Evolutionary conservation across 2,797 vertebrate genomes (phyloP).

Genomic region (Urophycis tenuis): DNA sequence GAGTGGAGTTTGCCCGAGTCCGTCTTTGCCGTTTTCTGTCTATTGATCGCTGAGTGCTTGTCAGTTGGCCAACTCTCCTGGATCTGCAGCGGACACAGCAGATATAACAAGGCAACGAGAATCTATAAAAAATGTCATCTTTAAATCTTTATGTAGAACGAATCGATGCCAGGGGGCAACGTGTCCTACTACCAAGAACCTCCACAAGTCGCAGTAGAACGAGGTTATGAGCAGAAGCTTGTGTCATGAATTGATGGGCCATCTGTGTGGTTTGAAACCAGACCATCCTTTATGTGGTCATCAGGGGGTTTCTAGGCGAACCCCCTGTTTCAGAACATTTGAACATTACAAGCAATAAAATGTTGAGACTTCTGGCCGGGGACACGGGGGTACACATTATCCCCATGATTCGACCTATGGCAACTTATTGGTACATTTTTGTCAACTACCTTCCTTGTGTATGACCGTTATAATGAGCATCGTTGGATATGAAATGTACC

Average conservation of each 20-base stretch:
- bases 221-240: slow-evolving; percentile 16
- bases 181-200: slow-evolving; percentile 18
- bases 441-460: no score
- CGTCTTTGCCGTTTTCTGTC: slow-evolving; percentile 31
- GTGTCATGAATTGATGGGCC: slow-evolving; percentile 21
- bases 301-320: background rate
- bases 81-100: slow-evolving; percentile 27
- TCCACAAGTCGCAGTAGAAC: slow-evolving; percentile 23
- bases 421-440: no score
- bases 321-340: no score
- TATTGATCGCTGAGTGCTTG: slow-evolving; percentile 53
- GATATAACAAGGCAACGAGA: slow-evolving; percentile 34
- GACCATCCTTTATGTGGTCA: background rate
- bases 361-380: no score
- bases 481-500: no score
- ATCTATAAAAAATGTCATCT: slow-evolving; percentile 57
- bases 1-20: slow-evolving; percentile 21
- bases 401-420: no score
- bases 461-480: no score
- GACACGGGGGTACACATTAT: no score
- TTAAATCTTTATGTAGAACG: slow-evolving; percentile 48
- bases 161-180: slow-evolving; percentile 47
- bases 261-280: background rate
- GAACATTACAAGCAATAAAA: no score
- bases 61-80: slow-evolving; percentile 48